These are phyloP conservation scores for Megaleporinus macrocephalus DNA, from an alignment of 2,113 vertebrate species.

Conservation along the genomic window DNA sequence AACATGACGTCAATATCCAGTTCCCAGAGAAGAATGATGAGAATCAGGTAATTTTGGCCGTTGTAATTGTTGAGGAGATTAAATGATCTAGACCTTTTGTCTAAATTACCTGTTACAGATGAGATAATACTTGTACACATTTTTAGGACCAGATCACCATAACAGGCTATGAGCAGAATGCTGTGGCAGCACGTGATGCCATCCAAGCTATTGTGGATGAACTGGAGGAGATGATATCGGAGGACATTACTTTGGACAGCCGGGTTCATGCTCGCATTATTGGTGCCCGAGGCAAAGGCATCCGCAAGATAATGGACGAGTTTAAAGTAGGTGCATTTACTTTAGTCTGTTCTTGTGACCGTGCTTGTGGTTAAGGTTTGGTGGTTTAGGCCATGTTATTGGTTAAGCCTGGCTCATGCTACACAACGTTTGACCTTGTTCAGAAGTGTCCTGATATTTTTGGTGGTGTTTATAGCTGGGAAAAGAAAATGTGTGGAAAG, in stretches of 20 bases:
- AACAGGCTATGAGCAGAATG: conserved; percentile 94
- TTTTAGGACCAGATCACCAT: conserved; percentile 95
- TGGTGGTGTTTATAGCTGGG: too few relatives aligned
- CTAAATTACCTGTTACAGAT: not conserved
- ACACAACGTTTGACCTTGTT: too few relatives aligned
- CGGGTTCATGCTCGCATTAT: conserved; percentile 96
- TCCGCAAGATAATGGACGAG: conserved; percentile 98
- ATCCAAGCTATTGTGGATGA: conserved; percentile 93
- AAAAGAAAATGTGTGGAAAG: too few relatives aligned
- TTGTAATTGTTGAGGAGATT: not conserved
- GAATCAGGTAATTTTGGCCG: conserved; percentile 82
- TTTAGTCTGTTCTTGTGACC: not conserved
- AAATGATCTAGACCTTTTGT: not conserved
- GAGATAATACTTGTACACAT: not conserved
- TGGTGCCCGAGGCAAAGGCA: conserved; percentile 93
- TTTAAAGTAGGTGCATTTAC: conserved; percentile 86
- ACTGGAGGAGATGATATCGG: conserved; percentile 95
- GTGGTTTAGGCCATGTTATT: too few relatives aligned
- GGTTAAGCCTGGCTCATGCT: too few relatives aligned
- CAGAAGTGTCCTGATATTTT: too few relatives aligned
- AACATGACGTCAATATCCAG: conserved; percentile 97
- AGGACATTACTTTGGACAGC: conserved; percentile 93
- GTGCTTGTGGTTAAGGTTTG: too few relatives aligned
- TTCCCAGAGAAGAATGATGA: conserved; percentile 97
- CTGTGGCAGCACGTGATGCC: conserved; percentile 89